Evolutionary conservation across 2,797 vertebrate genomes (phyloP).

Genomic region (Taenioides sp.): DNA sequence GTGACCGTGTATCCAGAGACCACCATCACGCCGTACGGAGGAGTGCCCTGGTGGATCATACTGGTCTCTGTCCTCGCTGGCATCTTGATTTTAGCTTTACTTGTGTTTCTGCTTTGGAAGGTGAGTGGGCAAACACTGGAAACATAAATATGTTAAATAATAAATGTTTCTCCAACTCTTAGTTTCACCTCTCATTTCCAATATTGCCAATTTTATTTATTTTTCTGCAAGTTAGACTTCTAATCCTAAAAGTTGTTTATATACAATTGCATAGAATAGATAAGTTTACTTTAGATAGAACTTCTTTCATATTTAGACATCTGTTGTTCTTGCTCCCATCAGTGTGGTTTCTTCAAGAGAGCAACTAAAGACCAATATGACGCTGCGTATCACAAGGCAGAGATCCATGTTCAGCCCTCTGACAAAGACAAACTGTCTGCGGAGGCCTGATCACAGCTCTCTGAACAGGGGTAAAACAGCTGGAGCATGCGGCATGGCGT

Average conservation of each 20-base stretch:
- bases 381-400: conserved; percentile 97
- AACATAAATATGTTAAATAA: not conserved
- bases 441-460: conserved; percentile 88
- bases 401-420: conserved; percentile 98
- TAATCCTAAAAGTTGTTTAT: not conserved
- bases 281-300: not conserved
- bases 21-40: conserved; percentile 78
- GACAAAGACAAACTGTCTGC: conserved; percentile 98
- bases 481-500: conserved; percentile 76
- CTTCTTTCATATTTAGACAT: not conserved
- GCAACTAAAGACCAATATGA: conserved; percentile 92
- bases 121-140: conserved; percentile 67
- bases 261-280: not conserved
- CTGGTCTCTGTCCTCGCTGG: conserved; percentile 89
- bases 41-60: conserved; percentile 97
- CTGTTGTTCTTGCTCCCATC: conserved; percentile 82
- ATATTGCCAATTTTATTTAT: not conserved
- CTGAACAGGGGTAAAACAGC: conserved; percentile 87
- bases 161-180: not conserved
- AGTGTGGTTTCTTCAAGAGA: conserved; percentile 99
- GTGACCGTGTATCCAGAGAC: conserved; percentile 90
- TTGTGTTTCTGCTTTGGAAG: conserved; percentile 96
- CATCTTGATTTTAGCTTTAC: conserved; percentile 87
- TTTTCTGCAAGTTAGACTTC: not conserved
- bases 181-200: not conserved